Evolutionary conservation across 2,888 invertebrate species (phyloP), one percentile per base, ranked within the genome.

Genomic region (Agrochola macilenta): DNA sequence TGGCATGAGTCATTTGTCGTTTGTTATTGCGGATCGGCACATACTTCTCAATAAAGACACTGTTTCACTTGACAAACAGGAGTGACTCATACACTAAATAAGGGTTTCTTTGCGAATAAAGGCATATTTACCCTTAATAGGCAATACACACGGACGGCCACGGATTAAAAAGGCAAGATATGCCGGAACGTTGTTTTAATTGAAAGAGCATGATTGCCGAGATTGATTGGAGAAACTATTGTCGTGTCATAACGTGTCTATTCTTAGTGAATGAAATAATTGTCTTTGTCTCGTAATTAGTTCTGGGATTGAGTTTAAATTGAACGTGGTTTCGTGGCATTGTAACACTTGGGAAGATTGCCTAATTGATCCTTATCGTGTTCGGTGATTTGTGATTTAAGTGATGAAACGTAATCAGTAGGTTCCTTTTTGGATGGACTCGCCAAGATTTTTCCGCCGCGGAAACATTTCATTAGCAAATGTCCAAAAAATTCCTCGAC

Each of bases 21-120:
- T 89, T 87, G 91, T 90, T 92, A 93, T 92, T 92, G 89, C 88
- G 83, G 87, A 90, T 82, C 80, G 74, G 35, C 69, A 72, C 58
- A 90, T 88, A 89, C 90, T 93, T 93, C 91, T 92, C 90, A 90
- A 92, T 92, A 93, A 91, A 90, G 86, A 87, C 87, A 90, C 85
- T 90, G 92, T 92, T 91, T 92, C 89, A 90, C 90, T 90, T 90
- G 89, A 91, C 91, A 92, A 92, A 93, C 90, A 90, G 88, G 74
- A 90, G 88, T 96, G 95, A 95, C 88, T 95, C 95, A 89, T 90
- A 81, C 76, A 89, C 95, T 95, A 93, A 95, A 96, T 95, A 96
- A 95, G 95, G 95, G 94, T 92, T 92, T 92, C 91, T 93, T 92
- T 92, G 91, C 87, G 91, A 92, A 93, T 93, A 91, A 93, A 93